Base-by-base conservation (phyloP, 2,888 invertebrate genomes). In the Lycaena phlaeas region DNA sequence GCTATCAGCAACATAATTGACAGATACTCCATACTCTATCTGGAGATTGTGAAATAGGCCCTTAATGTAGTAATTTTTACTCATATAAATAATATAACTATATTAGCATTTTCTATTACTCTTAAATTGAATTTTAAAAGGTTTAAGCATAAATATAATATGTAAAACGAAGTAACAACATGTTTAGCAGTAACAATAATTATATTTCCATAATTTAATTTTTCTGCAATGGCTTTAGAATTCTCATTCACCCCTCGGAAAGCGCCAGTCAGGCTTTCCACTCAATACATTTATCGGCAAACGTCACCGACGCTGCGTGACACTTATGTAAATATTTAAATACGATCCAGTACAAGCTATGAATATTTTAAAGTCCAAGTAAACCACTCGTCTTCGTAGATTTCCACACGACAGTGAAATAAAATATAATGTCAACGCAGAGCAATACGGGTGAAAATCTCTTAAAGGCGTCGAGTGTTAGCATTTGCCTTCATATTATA, bases 311-410 rank as follows among this genome's bases (percentile, higher is more conserved):
- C 72, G 76, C 73, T 64, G 73, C 73, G 79, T 84, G 84, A 84
- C 81, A 84, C 84, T 85, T 85, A 85, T 85, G 85, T 82, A 85
- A 85, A 85, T 85, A 86, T 85, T 85, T 85, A 86, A 85, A 86
- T 85, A 85, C 85, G 84, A 85, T 85, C 78, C 75, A 79, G 84
- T 82, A 81, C 85, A 84, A 79, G 79, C 85, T 85, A 86, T 86
- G 85, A 86, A 86, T 86, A 86, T 86, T 82, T 86, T 86, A 86
- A 85, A 78, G 68, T 77, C 72, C 66, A 76, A 79, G 81, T 75
- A 81, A 81, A 81, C 75, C 79, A 71, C 77, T 76, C 69, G 62
- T 68, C 70, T 74, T 72, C 68, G 68, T 68, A 60, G 65, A 68
- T 65, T 65, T 61, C 57, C 61, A 61, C 57, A 61, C 57, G 52